A percentile compares a stretch with the other conserved stretches of the same genome.
phyloP scores from a whole-genome alignment of 2,797 vertebrate genomes.

The Crax fasciolata region DNA sequence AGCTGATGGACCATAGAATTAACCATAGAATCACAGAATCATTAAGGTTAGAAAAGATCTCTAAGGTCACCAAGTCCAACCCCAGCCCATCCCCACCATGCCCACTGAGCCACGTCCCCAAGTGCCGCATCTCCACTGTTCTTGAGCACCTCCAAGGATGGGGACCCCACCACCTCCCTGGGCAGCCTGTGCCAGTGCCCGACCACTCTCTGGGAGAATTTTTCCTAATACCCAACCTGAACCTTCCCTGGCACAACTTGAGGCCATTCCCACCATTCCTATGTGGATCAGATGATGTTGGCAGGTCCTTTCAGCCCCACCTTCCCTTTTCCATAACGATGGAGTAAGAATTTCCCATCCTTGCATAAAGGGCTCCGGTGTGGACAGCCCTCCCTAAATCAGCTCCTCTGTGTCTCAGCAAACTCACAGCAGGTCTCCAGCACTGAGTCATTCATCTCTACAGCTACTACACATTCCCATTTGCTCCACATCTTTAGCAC shows the following conservation, averaged over 20 bases:
- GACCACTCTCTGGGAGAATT: too few relatives aligned
- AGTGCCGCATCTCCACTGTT: too few relatives aligned
- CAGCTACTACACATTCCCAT: constrained; percentile 41
- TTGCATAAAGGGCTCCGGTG: accelerated
- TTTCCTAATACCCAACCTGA: too few relatives aligned
- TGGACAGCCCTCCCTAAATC: background rate
- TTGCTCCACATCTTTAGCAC: constrained; percentile 43
- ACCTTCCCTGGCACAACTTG: too few relatives aligned
- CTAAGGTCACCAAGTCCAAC: too few relatives aligned
- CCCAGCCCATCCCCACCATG: too few relatives aligned
- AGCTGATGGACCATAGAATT: background rate
- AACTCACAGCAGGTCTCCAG: background rate
- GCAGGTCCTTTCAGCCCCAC: background rate
- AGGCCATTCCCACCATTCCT: background rate
- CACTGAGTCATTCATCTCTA: constrained; percentile 62
- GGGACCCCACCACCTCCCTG: too few relatives aligned
- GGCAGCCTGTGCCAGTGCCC: too few relatives aligned
- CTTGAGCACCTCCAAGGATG: too few relatives aligned
- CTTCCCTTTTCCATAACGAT: background rate
- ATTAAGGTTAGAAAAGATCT: too few relatives aligned
- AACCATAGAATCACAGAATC: too few relatives aligned
- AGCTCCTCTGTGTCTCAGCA: background rate
- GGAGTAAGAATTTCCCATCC: background rate
- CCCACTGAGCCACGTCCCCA: too few relatives aligned
- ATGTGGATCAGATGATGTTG: background rate